Base-by-base conservation (phyloP, 2,888 invertebrate genomes). In the Xylota segnis region DNA sequence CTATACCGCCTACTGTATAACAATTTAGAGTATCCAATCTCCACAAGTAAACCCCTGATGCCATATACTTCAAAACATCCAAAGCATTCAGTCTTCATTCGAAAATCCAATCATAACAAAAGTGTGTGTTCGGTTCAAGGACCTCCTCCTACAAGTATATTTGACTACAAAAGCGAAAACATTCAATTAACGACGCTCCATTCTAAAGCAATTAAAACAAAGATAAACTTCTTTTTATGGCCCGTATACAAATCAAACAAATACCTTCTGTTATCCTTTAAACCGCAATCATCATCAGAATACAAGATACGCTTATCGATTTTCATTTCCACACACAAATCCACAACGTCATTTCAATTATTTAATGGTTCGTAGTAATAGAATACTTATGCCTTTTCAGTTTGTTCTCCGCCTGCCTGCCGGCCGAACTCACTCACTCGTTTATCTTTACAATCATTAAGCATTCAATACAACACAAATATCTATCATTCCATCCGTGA, bases 401-500 rank as follows among this genome's bases (percentile, higher is more conserved):
- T 40, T 29, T 37, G 14, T 40, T n/a, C 5, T 45, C 16, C 18
- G 14, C 43, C 27, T n/a, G n/a, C n/a, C n/a, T n/a, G n/a, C n/a
- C n/a, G n/a, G n/a, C n/a, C n/a, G n/a, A n/a, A n/a, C 29, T 47
- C 56, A 66, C 29, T 47, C 56, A 66, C 23, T 59, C 52, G 59
- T 74, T 78, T 72, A 34, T 59, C 56, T 77, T 65, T 50, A 65
- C 58, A 54, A 70, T 84, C 75, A 75, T 79, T 75, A 70, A 79
- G 65, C 56, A 75, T 84, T 79, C 79, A 84, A 75, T 84, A 79
- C 68, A 79, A 79, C 45, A 63, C 72, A 76, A 74, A 78, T 78
- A 74, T 78, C 66, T 83, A 68, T 79, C 74, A 84, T 75, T 77
- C 66, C 66, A 56, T 68, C 43, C 72, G 47, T 77, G 83, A 77